Evolutionary conservation across 2,113 vertebrate species (phyloP).

Genomic region (Sula dactylatra): DNA sequence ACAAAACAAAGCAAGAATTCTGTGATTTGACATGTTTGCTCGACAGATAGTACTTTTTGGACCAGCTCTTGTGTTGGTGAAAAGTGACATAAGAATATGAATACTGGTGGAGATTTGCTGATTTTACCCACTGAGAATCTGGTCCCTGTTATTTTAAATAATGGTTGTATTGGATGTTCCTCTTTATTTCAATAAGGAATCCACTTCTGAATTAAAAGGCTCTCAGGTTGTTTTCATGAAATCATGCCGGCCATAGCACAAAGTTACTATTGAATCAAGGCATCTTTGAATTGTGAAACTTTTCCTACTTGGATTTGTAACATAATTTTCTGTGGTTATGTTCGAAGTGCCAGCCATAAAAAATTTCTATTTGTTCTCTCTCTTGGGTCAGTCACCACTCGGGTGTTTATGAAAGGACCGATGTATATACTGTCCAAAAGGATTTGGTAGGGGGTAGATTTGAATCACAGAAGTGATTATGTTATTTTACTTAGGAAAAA

Average conservation of each 20-base stretch:
- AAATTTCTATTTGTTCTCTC: slow-evolving; percentile 29
- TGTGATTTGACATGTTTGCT: background rate
- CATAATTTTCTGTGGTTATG: slow-evolving; percentile 21
- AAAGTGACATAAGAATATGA: background rate
- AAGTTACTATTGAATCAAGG: slow-evolving; percentile 23
- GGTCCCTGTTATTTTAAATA: slow-evolving; percentile 7
- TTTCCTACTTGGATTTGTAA: slow-evolving; percentile 25
- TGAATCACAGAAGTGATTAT: slow-evolving; percentile 55
- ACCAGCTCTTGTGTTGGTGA: background rate
- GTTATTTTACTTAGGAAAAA: slow-evolving; percentile 71
- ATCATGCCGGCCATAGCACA: background rate
- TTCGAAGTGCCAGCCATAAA: slow-evolving; percentile 18
- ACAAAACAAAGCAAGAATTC: slow-evolving; percentile 15
- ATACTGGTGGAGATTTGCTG: background rate
- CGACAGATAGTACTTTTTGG: slow-evolving; percentile 7
- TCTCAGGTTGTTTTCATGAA: slow-evolving; percentile 25
- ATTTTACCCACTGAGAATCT: background rate
- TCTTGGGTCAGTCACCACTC: slow-evolving; percentile 8
- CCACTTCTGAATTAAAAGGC: background rate
- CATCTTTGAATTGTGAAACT: background rate
- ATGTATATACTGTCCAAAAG: slow-evolving; percentile 30
- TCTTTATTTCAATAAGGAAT: background rate
- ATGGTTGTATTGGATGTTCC: background rate
- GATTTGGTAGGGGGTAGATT: slow-evolving; percentile 54
- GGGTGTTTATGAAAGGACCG: background rate